These are phyloP conservation scores for Leptinotarsa defecta DNA, from an alignment of 1,140 invertebrate species.

Conservation along the genomic window DNA sequence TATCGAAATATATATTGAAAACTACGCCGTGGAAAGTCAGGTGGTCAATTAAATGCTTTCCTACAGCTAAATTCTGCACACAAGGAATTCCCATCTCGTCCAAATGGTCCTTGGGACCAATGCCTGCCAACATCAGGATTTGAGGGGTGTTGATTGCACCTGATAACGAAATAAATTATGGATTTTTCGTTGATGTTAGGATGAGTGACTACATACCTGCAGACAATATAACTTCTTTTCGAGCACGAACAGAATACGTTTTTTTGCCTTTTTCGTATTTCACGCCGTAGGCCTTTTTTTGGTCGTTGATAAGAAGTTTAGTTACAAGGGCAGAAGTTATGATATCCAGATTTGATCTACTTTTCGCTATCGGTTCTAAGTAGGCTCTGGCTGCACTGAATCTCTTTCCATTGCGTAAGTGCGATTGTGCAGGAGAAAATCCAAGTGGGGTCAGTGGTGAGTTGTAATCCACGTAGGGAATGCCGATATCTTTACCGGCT, in stretches of 20 bases:
- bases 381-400: slow-evolving; percentile 46
- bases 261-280: slow-evolving; percentile 60
- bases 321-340: slow-evolving; percentile 62
- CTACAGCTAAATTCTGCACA: slow-evolving; percentile 70
- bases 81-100: slow-evolving; percentile 67
- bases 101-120: slow-evolving; percentile 62
- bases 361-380: not conserved
- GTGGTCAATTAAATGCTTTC: slow-evolving; percentile 75
- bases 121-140: slow-evolving; percentile 66
- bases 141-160: slow-evolving; percentile 60
- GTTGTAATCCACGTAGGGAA: slow-evolving; percentile 52
- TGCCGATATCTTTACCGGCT: slow-evolving; percentile 63
- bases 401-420: slow-evolving; percentile 61
- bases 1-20: slow-evolving; percentile 15
- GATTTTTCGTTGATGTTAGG: not conserved
- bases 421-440: slow-evolving; percentile 66
- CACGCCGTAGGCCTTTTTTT: slow-evolving; percentile 61
- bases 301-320: slow-evolving; percentile 59
- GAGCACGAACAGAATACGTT: slow-evolving; percentile 53
- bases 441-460: slow-evolving; percentile 66
- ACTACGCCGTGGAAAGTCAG: slow-evolving; percentile 65
- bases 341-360: slow-evolving; percentile 66
- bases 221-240: slow-evolving; percentile 66
- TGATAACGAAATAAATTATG: slow-evolving; percentile 68
- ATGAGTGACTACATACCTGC: slow-evolving; percentile 55